Conservation (phyloP, 2,113 vertebrate genomes). For the Todiramphus saurophagus region DNA sequence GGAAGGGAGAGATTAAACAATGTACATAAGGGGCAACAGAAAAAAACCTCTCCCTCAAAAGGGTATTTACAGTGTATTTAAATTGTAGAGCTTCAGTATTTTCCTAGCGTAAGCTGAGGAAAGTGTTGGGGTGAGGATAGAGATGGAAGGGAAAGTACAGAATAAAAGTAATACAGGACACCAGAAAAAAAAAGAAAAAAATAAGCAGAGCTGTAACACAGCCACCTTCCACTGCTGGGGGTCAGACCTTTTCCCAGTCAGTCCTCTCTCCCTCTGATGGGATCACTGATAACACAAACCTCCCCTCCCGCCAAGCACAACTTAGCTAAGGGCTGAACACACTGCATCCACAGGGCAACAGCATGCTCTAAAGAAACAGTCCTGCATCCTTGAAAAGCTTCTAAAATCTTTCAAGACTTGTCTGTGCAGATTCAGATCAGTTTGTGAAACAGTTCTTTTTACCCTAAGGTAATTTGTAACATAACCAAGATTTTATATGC, state of each 20-base stretch:
- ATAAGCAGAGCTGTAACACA: neutral
- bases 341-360: rapidly evolving
- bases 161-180: neutral
- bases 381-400: neutral
- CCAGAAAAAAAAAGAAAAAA: neutral
- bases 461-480: neutral
- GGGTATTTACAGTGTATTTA: neutral
- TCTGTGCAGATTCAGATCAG: neutral
- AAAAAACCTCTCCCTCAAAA: neutral
- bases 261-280: neutral
- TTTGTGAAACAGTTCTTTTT: neutral
- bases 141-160: neutral
- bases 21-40: rapidly evolving
- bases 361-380: neutral
- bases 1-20: neutral
- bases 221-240: neutral
- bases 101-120: neutral
- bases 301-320: neutral
- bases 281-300: neutral
- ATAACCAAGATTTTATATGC: neutral
- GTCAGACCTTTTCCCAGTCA: neutral
- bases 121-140: neutral
- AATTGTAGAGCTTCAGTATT: neutral
- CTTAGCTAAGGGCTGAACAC: rapidly evolving
- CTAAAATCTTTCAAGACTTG: neutral